Evolutionary conservation across 2,113 vertebrate genomes (phyloP), one percentile per base, ranked within the genome.

Genomic region (Neogobius melanostomus): DNA sequence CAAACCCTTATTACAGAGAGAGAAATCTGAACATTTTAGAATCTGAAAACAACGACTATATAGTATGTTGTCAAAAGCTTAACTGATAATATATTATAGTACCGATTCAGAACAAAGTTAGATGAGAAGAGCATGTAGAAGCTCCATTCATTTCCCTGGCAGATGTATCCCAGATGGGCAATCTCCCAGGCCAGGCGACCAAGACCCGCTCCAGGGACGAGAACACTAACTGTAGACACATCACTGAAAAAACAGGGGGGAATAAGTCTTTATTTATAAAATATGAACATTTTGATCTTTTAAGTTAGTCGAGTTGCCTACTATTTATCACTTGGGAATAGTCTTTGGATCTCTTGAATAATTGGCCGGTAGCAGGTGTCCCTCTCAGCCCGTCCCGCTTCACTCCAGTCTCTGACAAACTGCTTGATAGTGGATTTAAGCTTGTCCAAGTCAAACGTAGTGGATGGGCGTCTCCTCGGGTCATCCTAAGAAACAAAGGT

Each of bases 101-200:
- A 99, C 97, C 98, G 98, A 91, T 99, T 99, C 71, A 99, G 95
- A 82, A 99, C 94, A 93, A 97, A 99, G 93, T 99, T 96, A 80
- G 98, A 99, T 87, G 96, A 98, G 94, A 99, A 99, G 80, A 99
- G 96, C 97, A 99, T 99, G 92, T 98, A 99, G 94, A 99, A 96
- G 90, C 97, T 99, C 96, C 97, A 99, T 88, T 99, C 98, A 75
- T 99, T 99, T 89, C 97, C 97, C 92, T 99, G 98, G 91, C 97
- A 99, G 74, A 90, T 93, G 89, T 97, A 99, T 82, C 98, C 98
- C 84, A 96, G 94, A 74, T 91, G 93, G 84, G 97, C 96, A 75
- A 99, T 95, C 92, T 99, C 98, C 98, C 98, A 99, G 59, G 97
- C 95, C 71, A 99, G 92, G 84, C 98, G 96, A 85, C 98, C 98